Evolutionary conservation across 2,888 invertebrate genomes (phyloP).

Genomic region (Alentia gelatinosa): DNA sequence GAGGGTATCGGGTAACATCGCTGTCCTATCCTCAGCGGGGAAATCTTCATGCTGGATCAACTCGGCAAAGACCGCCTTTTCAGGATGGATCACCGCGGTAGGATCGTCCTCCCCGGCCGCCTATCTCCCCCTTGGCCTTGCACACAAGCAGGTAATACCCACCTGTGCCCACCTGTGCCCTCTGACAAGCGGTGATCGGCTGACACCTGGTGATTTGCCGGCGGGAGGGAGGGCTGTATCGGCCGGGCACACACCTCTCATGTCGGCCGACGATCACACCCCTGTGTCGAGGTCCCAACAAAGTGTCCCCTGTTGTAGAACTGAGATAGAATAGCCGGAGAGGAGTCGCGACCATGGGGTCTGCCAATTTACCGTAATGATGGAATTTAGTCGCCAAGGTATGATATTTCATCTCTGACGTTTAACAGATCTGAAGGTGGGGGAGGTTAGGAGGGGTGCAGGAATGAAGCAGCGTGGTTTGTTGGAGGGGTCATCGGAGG

Average conservation of each 20-base stretch:
- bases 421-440: neutral
- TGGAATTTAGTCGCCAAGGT: neutral
- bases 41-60: neutral
- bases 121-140: neutral
- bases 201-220: too few relatives aligned
- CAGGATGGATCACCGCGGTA: neutral
- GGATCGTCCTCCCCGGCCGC: neutral
- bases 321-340: neutral
- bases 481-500: neutral
- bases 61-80: neutral
- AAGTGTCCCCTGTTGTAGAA: neutral
- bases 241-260: too few relatives aligned
- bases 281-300: neutral
- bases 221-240: too few relatives aligned
- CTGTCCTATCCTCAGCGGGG: neutral
- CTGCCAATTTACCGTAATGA: neutral
- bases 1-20: too few relatives aligned
- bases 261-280: neutral
- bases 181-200: too few relatives aligned
- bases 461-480: neutral
- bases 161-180: too few relatives aligned
- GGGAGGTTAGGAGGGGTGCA: neutral
- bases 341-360: neutral
- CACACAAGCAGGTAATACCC: neutral
- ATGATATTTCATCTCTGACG: neutral